These are phyloP conservation scores for Procambarus virginalis DNA, from an alignment of 1,140 invertebrate genomes.

Conservation along the genomic window DNA sequence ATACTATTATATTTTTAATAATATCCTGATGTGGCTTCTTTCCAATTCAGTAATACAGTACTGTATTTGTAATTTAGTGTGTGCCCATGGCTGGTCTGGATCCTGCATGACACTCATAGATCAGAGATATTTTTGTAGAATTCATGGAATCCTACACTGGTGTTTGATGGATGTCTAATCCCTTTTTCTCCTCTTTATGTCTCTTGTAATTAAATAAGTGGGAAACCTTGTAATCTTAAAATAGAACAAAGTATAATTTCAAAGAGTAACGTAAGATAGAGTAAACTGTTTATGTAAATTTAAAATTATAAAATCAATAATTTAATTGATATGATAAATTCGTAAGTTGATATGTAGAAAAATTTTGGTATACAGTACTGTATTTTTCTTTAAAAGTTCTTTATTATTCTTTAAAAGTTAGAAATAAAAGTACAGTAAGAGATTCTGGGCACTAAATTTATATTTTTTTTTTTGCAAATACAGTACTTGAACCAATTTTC, in stretches of 20 bases:
- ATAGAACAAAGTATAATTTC: too few relatives aligned
- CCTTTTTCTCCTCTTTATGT: not conserved
- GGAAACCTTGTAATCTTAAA: too few relatives aligned
- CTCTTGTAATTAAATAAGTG: not conserved
- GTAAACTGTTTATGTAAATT: too few relatives aligned
- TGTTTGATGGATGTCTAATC: constrained; percentile 3
- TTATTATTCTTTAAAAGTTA: not conserved
- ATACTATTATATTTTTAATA: not conserved
- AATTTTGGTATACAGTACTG: too few relatives aligned
- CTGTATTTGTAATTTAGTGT: constrained; percentile 22
- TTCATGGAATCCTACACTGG: not conserved
- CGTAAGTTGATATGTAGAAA: not conserved
- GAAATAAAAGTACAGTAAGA: too few relatives aligned
- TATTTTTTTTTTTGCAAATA: not conserved
- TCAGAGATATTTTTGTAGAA: not conserved
- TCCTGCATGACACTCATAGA: constrained; percentile 42
- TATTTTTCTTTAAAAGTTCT: not conserved
- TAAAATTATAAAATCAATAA: not conserved
- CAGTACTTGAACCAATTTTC: not conserved
- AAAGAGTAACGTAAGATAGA: too few relatives aligned
- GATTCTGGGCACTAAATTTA: not conserved
- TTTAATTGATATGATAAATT: not conserved
- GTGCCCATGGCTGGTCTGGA: constrained; percentile 47
- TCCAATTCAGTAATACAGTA: not conserved
- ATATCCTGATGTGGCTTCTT: constrained; percentile 36